Evolutionary conservation across 2,113 vertebrate species (phyloP), one percentile per base, ranked within the genome.

Genomic region (Pipra filicauda): DNA sequence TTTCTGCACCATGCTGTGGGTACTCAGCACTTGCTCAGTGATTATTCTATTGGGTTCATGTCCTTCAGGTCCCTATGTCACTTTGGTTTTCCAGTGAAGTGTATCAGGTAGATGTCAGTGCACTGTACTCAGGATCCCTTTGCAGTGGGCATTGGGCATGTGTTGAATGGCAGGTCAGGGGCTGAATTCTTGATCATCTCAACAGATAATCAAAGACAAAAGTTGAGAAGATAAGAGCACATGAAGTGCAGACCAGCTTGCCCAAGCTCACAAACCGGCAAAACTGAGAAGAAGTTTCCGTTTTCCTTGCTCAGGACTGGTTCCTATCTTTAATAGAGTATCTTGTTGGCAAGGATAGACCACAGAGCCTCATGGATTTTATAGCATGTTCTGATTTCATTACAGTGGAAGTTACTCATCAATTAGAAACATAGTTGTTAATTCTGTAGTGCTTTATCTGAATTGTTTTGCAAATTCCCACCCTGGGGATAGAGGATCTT

Each of bases 341-440:
- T 44, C 7, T 9, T 8, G 8, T 33, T 55, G 69, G 54, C 70
- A 85, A 35, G 19, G n/a, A 37, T 44, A 44, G 15, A 58, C 30
- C 33, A 46, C 44, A 35, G 24, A 37, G 51, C 51, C 61, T 87
- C 46, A 20, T 4, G 51, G 93, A 95, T 95, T 94, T 97, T 95
- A 89, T 41, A 82, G 86, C 92, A 93, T 30, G 93, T 96, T 97
- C 96, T 95, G 93, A 94, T 91, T 90, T 96, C 92, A 88, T 96
- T 77, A 88, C 94, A 92, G 75, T 89, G 66, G 92, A 94, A 93
- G 91, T 95, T 94, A 89, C 93, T 96, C 78, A 95, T 95, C 97
- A 95, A 30, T 91, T 87, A 95, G 91, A 96, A 96, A 54, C 2
- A 0, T 21, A 85, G 78, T 9, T 46, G 15, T 44, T 80, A 27